Base-by-base conservation (phyloP, 2,113 vertebrate species). In the Saguinus imperator region DNA sequence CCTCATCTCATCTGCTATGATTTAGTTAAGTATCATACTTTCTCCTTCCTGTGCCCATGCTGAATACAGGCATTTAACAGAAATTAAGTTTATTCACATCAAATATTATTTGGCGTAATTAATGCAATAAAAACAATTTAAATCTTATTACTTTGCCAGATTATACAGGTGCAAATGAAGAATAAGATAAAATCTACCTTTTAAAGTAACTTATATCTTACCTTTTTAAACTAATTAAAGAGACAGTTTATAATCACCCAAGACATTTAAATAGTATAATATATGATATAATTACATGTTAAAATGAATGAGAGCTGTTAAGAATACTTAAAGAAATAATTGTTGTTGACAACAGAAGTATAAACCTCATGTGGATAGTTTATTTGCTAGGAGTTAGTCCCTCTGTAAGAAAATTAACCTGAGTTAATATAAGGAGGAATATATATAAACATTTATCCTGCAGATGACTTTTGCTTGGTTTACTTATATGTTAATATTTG, bases 341-440 rank as follows among this genome's bases (percentile, higher is more conserved):
- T 92, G 75, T 23, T 72, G 8, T 86, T 68, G 80, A 92, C 11
- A 92, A 25, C 64, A 85, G 55, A 90, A 87, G 20, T 68, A 55
- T 81, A 94, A 95, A 40, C 17, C n/a, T 89, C 21, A 45, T 48
- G 8, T 76, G 29, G 45, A 32, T 85, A 64, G 66, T 87, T 43
- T 93, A 7, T 93, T 77, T 93, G 45, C 80, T 72, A 85, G 72
- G 35, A 75, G 16, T 83, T 90, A 75, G 72, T 96, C 40, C 16
- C 27, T 82, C 66, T 94, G 89, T 90, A 77, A 95, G 87, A 95
- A 96, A 81, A 93, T 88, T 81, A 93, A 68, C 52, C 11, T 18
- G 66, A 86, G 40, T 84, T 91, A 81, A 86, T 55, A 83, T 79
- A 84, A 80, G 68, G 61, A 91, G 25, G 0, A 8, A 27, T 66